These are phyloP conservation scores for Sesia bembeciformis DNA, from an alignment of 2,888 invertebrate species.

Conservation along the genomic window DNA sequence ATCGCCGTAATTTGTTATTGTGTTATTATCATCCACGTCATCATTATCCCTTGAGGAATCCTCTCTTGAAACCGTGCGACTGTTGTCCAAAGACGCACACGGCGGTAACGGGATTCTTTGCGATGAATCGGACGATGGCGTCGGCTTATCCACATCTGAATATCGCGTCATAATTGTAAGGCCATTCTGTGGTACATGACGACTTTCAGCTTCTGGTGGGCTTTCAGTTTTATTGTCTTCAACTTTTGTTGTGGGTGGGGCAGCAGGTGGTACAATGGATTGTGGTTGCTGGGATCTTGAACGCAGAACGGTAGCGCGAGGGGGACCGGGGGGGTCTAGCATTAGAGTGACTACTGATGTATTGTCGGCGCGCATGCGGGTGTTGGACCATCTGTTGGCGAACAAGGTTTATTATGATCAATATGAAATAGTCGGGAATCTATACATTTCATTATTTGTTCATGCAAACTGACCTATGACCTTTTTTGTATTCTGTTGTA, in stretches of 20 bases:
- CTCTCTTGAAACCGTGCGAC: conserved; percentile 26
- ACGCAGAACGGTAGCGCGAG: conserved; percentile 77
- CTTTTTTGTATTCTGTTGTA: too few relatives aligned
- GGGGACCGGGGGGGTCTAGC: conserved; percentile 91
- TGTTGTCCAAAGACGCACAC: conserved; percentile 43
- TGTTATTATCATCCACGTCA: conserved; percentile 26
- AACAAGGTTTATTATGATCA: not conserved
- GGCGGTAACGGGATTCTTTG: conserved; percentile 38
- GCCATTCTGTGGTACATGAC: conserved; percentile 50
- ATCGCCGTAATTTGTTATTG: conserved; percentile 58
- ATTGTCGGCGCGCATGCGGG: conserved; percentile 95
- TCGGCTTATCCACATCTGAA: conserved; percentile 44
- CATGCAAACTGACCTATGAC: too few relatives aligned
- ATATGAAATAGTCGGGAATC: not conserved
- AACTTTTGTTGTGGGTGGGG: conserved; percentile 2
- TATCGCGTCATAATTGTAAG: conserved; percentile 68
- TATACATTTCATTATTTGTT: not conserved
- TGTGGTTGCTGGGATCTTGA: conserved; percentile 34
- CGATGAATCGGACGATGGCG: conserved; percentile 20
- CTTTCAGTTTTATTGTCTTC: conserved; percentile 12
- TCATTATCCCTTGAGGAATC: conserved; percentile 18
- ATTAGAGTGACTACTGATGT: conserved; percentile 94
- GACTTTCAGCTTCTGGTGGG: conserved; percentile 16
- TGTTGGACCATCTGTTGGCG: conserved; percentile 81
- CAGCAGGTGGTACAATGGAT: conserved; percentile 12